These are phyloP conservation scores for Solenodon paradoxus DNA, from an alignment of 2,113 vertebrate species.

Conservation along the genomic window DNA sequence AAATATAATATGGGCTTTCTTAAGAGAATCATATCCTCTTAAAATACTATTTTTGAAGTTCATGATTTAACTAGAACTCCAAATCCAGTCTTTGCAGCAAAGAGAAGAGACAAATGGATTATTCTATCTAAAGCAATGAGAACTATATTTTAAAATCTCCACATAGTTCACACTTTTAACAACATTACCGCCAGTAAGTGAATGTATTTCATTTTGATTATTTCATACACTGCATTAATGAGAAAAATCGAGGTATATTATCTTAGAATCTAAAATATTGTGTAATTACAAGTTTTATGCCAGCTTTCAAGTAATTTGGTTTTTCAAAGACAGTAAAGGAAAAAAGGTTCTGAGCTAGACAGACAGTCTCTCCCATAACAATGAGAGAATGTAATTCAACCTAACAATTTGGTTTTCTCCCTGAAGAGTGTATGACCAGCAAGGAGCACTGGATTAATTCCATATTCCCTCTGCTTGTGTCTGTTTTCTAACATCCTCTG, in stretches of 20 bases:
- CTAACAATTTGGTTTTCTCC: not conserved
- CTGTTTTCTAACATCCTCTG: constrained; percentile 56
- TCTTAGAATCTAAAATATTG: constrained; percentile 74
- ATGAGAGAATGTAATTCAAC: not conserved
- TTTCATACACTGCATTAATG: constrained; percentile 82
- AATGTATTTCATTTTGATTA: constrained; percentile 83
- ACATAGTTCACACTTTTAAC: constrained; percentile 78
- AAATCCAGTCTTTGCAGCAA: not conserved
- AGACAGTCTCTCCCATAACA: not conserved
- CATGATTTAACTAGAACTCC: constrained; percentile 7
- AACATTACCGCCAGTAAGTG: constrained; percentile 77
- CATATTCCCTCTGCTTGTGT: constrained; percentile 5
- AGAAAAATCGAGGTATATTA: constrained; percentile 80
- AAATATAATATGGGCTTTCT: not conserved
- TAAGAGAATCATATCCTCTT: not conserved
- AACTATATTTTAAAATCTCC: constrained; percentile 68
- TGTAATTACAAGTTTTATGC: constrained; percentile 54
- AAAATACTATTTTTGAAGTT: constrained; percentile 47
- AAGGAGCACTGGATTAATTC: constrained; percentile 47
- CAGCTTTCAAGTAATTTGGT: constrained; percentile 63
- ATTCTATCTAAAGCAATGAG: constrained; percentile 48
- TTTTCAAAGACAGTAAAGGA: not conserved
- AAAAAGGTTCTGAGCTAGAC: constrained; percentile 34
- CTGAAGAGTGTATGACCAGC: not conserved
- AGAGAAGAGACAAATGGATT: constrained; percentile 66